Percentiles rank a stretch among this genome's conserved stretches.
phyloP scores from a whole-genome alignment of 2,113 vertebrate species.

The Cisticola juncidis region DNA sequence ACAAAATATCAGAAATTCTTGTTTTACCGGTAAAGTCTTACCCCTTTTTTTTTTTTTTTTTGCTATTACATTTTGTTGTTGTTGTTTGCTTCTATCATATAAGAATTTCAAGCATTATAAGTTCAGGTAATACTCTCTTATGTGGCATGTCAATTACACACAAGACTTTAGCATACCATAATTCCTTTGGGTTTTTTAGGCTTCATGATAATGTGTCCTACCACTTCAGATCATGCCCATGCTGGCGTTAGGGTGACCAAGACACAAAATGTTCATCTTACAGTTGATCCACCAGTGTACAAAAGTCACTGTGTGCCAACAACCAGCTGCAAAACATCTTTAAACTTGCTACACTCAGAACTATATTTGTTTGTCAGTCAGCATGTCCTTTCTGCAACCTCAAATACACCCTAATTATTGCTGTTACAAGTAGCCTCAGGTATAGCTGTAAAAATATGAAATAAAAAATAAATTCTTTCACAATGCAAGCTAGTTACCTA shows the following conservation, averaged over 20 bases:
- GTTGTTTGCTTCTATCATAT: not conserved
- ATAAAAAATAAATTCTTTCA: not conserved
- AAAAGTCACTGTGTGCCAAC: not conserved
- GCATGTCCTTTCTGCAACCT: not conserved
- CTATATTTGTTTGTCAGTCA: not conserved
- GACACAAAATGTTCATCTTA: not conserved
- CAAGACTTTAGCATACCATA: not conserved
- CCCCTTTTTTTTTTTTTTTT: not conserved
- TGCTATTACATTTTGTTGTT: not conserved
- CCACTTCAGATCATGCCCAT: not conserved
- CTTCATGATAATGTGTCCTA: not conserved
- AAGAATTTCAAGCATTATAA: not conserved
- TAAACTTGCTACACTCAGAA: not conserved
- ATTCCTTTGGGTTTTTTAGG: not conserved
- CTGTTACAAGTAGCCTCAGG: not conserved
- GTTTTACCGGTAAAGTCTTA: not conserved
- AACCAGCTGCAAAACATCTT: not conserved
- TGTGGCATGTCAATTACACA: fast-evolving
- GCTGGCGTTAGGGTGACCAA: not conserved
- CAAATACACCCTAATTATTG: not conserved
- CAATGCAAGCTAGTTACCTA: not conserved
- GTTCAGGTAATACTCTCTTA: not conserved
- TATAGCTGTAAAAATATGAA: not conserved
- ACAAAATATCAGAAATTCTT: not conserved
- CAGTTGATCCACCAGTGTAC: not conserved